Conservation (phyloP, 2,113 vertebrate species). For the Cephalopholis sonnerati region DNA sequence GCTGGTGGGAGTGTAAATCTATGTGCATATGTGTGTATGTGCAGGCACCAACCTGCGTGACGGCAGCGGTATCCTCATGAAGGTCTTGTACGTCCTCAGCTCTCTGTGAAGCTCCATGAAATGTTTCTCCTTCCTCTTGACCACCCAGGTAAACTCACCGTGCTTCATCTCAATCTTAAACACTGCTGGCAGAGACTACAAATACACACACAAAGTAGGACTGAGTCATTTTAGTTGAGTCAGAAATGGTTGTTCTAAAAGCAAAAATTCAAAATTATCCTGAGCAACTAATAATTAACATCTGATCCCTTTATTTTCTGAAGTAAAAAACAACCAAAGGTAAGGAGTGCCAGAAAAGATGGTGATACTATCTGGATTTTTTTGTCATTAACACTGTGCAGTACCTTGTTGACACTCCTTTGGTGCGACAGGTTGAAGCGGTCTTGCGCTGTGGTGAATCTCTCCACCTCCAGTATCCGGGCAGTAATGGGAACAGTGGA, state of each 20-base stretch:
- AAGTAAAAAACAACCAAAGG: background rate
- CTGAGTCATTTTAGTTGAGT: background rate
- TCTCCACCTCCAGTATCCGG: slow-evolving; percentile 92
- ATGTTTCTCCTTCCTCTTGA: slow-evolving; percentile 97
- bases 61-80: slow-evolving; percentile 95
- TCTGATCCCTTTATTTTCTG: background rate
- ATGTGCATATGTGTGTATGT: background rate
- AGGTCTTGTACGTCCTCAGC: slow-evolving; percentile 94
- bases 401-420: slow-evolving; percentile 84
- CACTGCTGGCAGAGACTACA: slow-evolving; percentile 89
- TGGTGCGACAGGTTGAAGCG: slow-evolving; percentile 82
- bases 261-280: background rate
- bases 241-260: background rate
- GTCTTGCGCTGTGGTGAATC: slow-evolving; percentile 89
- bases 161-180: slow-evolving; percentile 96
- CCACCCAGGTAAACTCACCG: slow-evolving; percentile 94
- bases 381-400: too few species aligned
- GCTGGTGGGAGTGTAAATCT: too few species aligned
- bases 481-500: slow-evolving; percentile 88
- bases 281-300: background rate
- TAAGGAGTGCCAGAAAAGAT: background rate
- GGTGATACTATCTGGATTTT: background rate
- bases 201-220: slow-evolving; percentile 31
- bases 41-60: slow-evolving; percentile 87
- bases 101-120: slow-evolving; percentile 97